phyloP scores from a whole-genome alignment of 2,797 vertebrate genomes.

The Macropus fuliginosus region DNA sequence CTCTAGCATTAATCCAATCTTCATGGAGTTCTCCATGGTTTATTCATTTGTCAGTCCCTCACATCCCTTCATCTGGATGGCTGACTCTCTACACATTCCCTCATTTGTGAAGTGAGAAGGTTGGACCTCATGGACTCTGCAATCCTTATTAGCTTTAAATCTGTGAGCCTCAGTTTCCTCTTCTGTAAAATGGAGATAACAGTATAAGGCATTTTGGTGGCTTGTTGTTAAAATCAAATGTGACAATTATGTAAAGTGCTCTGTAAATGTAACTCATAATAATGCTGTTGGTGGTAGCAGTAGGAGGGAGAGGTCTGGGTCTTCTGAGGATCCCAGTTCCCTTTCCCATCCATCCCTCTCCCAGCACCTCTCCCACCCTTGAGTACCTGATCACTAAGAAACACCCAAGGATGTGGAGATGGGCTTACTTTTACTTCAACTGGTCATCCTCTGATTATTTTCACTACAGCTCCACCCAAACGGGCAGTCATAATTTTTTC shows the following conservation, averaged over 20 bases:
- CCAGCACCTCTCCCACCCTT: not conserved
- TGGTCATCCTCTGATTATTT: not conserved
- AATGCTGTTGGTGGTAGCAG: not conserved
- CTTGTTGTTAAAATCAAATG: not conserved
- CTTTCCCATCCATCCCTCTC: not conserved
- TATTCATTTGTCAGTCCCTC: too few relatives aligned
- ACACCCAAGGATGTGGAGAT: not conserved
- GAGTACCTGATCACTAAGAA: not conserved
- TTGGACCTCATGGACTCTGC: not conserved
- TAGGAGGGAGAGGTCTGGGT: not conserved
- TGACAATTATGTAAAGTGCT: not conserved
- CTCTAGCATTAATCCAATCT: not conserved
- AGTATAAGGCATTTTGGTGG: not conserved
- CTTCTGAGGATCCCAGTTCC: not conserved
- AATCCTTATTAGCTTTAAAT: not conserved
- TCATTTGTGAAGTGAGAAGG: not conserved
- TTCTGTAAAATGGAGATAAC: not conserved
- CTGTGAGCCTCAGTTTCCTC: not conserved
- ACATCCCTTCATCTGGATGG: too few relatives aligned
- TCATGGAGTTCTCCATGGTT: too few relatives aligned
- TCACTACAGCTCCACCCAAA: not conserved
- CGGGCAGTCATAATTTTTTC: not conserved
- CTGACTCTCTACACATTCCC: too few relatives aligned
- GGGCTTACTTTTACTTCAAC: not conserved
- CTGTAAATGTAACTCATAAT: not conserved